Evolutionary conservation across 2,888 invertebrate species (phyloP), one percentile per base, ranked within the genome.

Genomic region (Epinotia demarniana): DNA sequence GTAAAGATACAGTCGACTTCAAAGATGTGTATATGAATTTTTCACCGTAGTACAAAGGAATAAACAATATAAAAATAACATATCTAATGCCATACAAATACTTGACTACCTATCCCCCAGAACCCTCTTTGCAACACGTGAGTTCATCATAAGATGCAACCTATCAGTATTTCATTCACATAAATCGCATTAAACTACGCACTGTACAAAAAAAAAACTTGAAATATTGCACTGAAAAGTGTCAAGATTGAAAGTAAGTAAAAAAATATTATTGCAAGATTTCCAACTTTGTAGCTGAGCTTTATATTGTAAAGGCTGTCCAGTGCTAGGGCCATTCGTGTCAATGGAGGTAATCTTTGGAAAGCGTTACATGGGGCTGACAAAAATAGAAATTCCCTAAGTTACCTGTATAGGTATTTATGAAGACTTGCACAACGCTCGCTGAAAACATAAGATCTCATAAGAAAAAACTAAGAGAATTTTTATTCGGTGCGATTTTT

Each of bases 361-460:
- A 27, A 16, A 3, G 3, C 78, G 86, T 69, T 79, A 89, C 84
- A 89, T 89, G 84, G 39, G 43, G 75, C 13, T n/a, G 6, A 46
- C n/a, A 58, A 58, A 53, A 27, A 55, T 11, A 67, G 19, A 39
- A 12, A 57, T 57, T 57, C 13, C 57, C 12, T 16, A 60, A 23
- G 3, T 16, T 60, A 60, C 5, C 6, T 8, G 33, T 33, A n/a
- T n/a, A n/a, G n/a, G n/a, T n/a, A 12, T 53, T 6, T 53, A 53
- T 3, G 46, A 46, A 46, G n/a, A 53, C 53, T 1, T 53, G 53
- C 49, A 49, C 0, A 49, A n/a, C 6, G 53, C 53, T 53, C 5
- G n/a, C 53, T 53, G 16, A 13, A 46, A 13, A 46, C 4, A 9
- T n/a, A 46, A 46, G 13, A 49, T 9, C 39, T 23, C 1, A 23